phyloP scores from a whole-genome alignment of 2,113 vertebrate genomes.

The Siniperca knerii region DNA sequence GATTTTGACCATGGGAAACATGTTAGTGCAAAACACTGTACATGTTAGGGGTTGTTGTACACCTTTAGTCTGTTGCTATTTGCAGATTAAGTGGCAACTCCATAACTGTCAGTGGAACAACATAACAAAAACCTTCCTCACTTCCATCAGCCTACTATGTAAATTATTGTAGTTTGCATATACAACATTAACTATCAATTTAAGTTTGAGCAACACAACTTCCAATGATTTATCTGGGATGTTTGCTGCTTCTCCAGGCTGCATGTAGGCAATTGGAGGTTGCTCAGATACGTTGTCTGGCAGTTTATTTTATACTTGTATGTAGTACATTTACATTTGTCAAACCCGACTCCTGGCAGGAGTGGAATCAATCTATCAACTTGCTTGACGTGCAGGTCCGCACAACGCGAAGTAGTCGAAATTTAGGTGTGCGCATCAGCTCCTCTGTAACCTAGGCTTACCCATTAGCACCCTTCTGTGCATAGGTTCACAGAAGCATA shows the following conservation, averaged over 20 bases:
- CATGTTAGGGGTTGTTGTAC: not conserved
- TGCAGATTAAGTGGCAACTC: not conserved
- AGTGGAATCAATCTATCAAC: too few relatives aligned
- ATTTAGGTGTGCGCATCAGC: not conserved
- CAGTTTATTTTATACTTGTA: not conserved
- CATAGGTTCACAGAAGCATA: not conserved
- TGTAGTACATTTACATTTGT: not conserved
- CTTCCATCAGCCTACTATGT: not conserved
- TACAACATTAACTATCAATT: not conserved
- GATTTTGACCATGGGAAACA: not conserved
- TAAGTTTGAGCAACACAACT: not conserved
- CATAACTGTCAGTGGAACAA: not conserved
- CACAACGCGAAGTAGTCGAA: not conserved
- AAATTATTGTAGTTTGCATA: not conserved
- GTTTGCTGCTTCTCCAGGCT: not conserved
- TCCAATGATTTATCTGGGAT: not conserved
- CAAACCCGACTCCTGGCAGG: not conserved
- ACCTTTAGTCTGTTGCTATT: not conserved
- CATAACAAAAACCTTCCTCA: not conserved
- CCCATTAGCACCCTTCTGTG: not conserved
- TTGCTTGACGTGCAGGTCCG: not conserved
- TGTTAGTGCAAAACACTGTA: not conserved
- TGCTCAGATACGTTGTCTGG: not conserved
- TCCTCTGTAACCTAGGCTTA: not conserved
- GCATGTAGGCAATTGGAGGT: not conserved